Evolutionary conservation across 2,113 vertebrate species (phyloP).

Genomic region (Austrofundulus limnaeus): DNA sequence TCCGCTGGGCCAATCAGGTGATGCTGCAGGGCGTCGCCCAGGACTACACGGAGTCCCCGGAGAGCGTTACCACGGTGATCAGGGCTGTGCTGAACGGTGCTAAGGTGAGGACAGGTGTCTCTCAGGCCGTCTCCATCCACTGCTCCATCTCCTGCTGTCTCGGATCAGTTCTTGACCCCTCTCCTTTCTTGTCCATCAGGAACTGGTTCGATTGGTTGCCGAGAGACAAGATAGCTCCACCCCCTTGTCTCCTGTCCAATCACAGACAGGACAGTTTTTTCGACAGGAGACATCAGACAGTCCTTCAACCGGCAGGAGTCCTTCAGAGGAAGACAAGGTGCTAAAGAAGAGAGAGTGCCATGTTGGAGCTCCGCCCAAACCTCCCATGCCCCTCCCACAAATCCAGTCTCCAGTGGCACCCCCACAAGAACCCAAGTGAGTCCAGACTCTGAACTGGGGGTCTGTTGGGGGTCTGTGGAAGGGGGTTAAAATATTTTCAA

Average conservation of each 20-base stretch:
- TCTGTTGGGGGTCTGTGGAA: too few species aligned
- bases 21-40: slow-evolving; percentile 87
- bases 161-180: background rate
- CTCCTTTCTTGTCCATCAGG: slow-evolving; percentile 70
- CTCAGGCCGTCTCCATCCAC: background rate
- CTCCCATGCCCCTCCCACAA: slow-evolving; percentile 71
- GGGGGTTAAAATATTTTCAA: too few species aligned
- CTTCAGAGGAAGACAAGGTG: background rate
- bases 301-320: background rate
- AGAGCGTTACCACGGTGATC: slow-evolving; percentile 85
- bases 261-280: slow-evolving; percentile 52
- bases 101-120: slow-evolving; percentile 79
- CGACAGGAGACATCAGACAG: background rate
- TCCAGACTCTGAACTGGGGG: background rate
- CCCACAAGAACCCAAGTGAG: slow-evolving; percentile 19
- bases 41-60: slow-evolving; percentile 85
- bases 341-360: background rate
- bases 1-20: slow-evolving; percentile 92
- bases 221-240: slow-evolving; percentile 87
- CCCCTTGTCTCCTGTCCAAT: slow-evolving; percentile 84
- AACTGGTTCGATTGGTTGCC: slow-evolving; percentile 87
- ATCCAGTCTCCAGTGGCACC: too few species aligned
- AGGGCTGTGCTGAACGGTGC: slow-evolving; percentile 89
- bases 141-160: background rate
- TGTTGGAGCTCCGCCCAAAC: slow-evolving; percentile 84